Evolutionary conservation across 2,888 invertebrate species (phyloP), one percentile per base, ranked within the genome.

Genomic region (Metopia argyrocephala): DNA sequence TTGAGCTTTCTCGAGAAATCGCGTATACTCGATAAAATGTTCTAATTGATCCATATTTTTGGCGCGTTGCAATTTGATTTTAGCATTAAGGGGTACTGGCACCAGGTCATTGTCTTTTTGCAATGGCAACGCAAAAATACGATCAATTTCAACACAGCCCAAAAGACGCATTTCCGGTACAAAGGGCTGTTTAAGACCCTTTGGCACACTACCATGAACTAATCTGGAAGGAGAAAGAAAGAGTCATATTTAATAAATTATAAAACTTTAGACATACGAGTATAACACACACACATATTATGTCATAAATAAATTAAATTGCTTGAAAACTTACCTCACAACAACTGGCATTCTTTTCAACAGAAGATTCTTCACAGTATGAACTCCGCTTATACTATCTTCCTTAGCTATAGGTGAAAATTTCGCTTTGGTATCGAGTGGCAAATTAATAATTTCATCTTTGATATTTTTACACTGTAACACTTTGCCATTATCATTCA

Each of bases 361-460:
- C 73, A 98, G 91, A 84, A 98, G 92, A 86, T 96, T 97, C 87
- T 95, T 94, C 18, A 97, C 96, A 83, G 96, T 96, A 90, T 98
- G 98, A 20, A 98, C 98, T 23, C 98, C 98, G 88, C 97, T 96
- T 83, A 98, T 97, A 91, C 97, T 97, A 87, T 97, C 97, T 90
- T 97, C 96, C 87, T 96, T 94, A 81, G 98, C 98, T 73, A 98
- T 92, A 61, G 97, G 96, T 86, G 97, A 97, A 91, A 98, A 97
- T 87, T 96, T 94, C 46, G 97, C 97, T 88, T 96, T 94, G 90
- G 96, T 96, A 87, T 97, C 97, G 89, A 96, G 92, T 81, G 95
- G 94, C 84, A 98, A 91, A 86, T 96, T 93, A 31, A 98, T 92
- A 85, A 93, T 94, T 87, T 97, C 96, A 50, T 97, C 97, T 89